phyloP scores from a whole-genome alignment of 2,888 invertebrate species.

The Arrhopalites spinosus region DNA sequence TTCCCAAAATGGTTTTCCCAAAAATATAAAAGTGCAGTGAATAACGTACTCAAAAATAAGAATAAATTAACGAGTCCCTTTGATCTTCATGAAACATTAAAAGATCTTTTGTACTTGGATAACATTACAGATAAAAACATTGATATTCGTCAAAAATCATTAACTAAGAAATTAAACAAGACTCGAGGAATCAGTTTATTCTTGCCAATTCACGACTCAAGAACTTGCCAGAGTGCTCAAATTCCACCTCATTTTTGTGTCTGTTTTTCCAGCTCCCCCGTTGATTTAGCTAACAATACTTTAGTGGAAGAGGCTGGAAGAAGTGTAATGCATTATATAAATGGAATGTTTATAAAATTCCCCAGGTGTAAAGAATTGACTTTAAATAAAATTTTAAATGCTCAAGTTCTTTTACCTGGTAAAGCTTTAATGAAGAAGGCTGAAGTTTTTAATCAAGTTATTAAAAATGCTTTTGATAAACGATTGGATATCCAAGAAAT shows the following conservation, averaged over 20 bases:
- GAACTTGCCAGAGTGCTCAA: slow-evolving; percentile 77
- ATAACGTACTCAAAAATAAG: slow-evolving; percentile 64
- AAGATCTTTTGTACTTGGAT: slow-evolving; percentile 41
- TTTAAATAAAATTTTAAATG: slow-evolving; percentile 69
- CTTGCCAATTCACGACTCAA: slow-evolving; percentile 69
- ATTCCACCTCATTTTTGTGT: slow-evolving; percentile 88
- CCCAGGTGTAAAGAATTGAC: slow-evolving; percentile 67
- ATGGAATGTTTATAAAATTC: slow-evolving; percentile 66
- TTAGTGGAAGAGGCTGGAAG: slow-evolving; percentile 67
- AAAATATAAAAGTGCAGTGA: slow-evolving; percentile 67
- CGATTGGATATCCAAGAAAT: neutral
- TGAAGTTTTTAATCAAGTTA: no score
- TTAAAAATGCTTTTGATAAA: neutral
- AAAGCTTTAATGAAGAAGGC: no score
- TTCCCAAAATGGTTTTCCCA: slow-evolving; percentile 74
- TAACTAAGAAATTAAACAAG: slow-evolving; percentile 58
- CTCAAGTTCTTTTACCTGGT: no score
- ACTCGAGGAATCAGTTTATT: slow-evolving; percentile 81
- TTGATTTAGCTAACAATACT: slow-evolving; percentile 62
- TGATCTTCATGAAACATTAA: slow-evolving; percentile 67
- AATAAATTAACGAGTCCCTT: slow-evolving; percentile 75
- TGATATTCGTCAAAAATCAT: slow-evolving; percentile 56
- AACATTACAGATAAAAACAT: slow-evolving; percentile 25
- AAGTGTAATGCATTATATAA: slow-evolving; percentile 70
- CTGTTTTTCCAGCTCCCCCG: slow-evolving; percentile 71